phyloP scores from a whole-genome alignment of 2,113 vertebrate genomes.

The Eolophus roseicapilla region DNA sequence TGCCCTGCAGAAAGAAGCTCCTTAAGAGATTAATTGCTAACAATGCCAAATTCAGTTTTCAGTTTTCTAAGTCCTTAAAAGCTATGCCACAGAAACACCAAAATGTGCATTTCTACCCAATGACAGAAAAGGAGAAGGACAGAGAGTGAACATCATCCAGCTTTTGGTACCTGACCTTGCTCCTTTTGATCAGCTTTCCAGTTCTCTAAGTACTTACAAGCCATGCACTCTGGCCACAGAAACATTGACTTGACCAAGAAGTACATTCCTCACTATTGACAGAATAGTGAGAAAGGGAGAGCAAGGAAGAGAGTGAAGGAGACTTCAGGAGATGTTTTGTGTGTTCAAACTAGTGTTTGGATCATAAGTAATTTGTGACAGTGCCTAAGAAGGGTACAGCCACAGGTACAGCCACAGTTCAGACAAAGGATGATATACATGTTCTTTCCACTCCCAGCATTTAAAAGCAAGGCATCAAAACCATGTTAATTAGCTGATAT shows the following conservation, averaged over 20 bases:
- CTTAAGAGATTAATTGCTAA: not conserved
- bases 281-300: not conserved
- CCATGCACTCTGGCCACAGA: not conserved
- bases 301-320: not conserved
- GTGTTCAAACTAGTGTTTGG: not conserved
- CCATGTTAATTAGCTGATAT: not conserved
- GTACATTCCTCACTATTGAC: not conserved
- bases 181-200: not conserved
- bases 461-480: not conserved
- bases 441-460: not conserved
- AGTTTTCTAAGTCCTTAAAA: not conserved
- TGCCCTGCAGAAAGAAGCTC: not conserved
- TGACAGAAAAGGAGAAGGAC: not conserved
- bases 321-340: not conserved
- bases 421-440: not conserved
- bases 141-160: not conserved
- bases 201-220: not conserved
- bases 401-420: not conserved
- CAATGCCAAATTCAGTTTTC: not conserved
- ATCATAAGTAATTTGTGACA: not conserved
- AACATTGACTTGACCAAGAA: not conserved
- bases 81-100: not conserved
- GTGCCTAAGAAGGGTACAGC: not conserved
- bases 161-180: not conserved
- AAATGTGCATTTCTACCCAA: not conserved